Conservation (phyloP, 2,797 vertebrate genomes). For the Acrossocheilus fasciatus region DNA sequence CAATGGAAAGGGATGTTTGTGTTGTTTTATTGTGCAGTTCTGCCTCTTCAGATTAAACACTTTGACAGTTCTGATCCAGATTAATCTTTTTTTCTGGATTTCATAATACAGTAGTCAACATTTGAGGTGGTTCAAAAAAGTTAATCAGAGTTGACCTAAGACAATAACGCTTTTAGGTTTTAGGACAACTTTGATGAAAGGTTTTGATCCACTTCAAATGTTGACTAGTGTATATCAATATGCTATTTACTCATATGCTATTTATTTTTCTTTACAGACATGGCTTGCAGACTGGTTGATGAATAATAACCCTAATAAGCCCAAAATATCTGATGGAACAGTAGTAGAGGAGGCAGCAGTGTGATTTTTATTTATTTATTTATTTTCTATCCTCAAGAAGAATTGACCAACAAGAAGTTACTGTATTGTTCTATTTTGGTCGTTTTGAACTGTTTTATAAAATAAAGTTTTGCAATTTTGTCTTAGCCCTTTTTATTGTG, state of each 20-base stretch:
- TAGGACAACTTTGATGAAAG: too few species aligned
- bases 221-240: not conserved
- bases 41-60: not conserved
- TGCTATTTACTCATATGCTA: not conserved
- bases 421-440: not conserved
- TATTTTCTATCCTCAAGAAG: not conserved
- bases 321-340: slow-evolving; percentile 72
- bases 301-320: slow-evolving; percentile 90
- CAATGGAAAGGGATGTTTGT: not conserved
- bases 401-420: not conserved
- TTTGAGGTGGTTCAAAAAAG: too few species aligned
- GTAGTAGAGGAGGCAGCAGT: slow-evolving; percentile 61
- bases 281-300: slow-evolving; percentile 97
- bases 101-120: not conserved
- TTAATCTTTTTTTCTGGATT: not conserved
- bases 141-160: too few species aligned
- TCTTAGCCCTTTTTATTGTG: not conserved
- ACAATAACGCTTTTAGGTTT: too few species aligned
- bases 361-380: slow-evolving; percentile 26
- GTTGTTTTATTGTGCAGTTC: too few species aligned
- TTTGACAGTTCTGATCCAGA: not conserved
- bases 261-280: slow-evolving; percentile 72
- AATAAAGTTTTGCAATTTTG: not conserved
- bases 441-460: not conserved
- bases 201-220: too few species aligned